Base-by-base conservation (phyloP, 1,140 invertebrate genomes). In the Neodiprion fabricii region DNA sequence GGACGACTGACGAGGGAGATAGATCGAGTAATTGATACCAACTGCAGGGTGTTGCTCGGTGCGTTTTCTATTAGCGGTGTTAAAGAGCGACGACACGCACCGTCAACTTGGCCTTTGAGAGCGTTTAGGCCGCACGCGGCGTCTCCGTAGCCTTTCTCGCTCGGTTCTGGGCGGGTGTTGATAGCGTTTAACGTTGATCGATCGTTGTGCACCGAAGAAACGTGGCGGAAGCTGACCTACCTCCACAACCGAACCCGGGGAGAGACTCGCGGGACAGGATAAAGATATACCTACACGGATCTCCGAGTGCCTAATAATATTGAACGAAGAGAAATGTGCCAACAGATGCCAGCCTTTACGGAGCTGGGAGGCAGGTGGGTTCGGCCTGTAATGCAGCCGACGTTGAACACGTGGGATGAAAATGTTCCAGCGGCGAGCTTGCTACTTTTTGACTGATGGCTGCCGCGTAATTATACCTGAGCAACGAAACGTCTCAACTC, bases 291-390 rank as follows among this genome's bases (percentile, higher is more conserved):
- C 21, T 40, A 48, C 14, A 53, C 17, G 72, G 17, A 61, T 61
- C 11, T 40, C 28, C 28, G 66, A 53, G 61, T 71, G 73, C 75
- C 76, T 78, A 78, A 77, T 78, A 78, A 78, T 78, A 78, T 77
- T 75, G 75, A 61, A 74, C 65, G 72, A 78, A 70, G 72, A 77
- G 49, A 71, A 78, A 72, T 78, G 65, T 67, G 67, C 65, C 65
- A 61, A 75, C 72, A 77, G 65, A 67, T 72, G 21, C 72, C 48
- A 72, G 72, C 21, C 67, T 47, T 69, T 69, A 12, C 40, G n/a
- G 53, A 40, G 28, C 28, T 40, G 28, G 69, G 70, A 72, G n/a
- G 73, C 23, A 74, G 69, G 66, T 74, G 73, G 28, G 4, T 74
- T 17, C 9, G 53, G 53, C 5, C 2, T 40, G 0, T 12, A 14